phyloP scores from a whole-genome alignment of 2,797 vertebrate genomes.

The Sciaenops ocellatus region DNA sequence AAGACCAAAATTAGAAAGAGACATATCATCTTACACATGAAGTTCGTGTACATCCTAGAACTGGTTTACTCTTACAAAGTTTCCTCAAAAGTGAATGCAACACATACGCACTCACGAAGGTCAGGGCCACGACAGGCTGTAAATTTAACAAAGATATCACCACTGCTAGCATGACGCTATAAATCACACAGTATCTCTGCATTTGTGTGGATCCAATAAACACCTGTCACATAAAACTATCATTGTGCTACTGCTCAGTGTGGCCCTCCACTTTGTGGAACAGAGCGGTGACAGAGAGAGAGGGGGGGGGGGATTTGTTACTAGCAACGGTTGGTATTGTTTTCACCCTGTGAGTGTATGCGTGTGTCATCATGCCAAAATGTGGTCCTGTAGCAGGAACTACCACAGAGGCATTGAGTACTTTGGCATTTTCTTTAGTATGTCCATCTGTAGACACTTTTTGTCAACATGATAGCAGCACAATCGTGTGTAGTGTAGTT shows the following conservation, averaged over 20 bases:
- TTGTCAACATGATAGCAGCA: too few relatives aligned
- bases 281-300: not conserved
- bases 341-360: too few relatives aligned
- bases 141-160: slow-evolving; percentile 42
- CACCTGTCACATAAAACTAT: slow-evolving; percentile 66
- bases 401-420: too few relatives aligned
- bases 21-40: not conserved
- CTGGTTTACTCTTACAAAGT: not conserved
- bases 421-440: too few relatives aligned
- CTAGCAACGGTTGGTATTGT: too few relatives aligned
- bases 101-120: slow-evolving; percentile 5
- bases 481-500: too few relatives aligned
- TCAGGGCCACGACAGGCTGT: slow-evolving; percentile 31
- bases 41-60: not conserved
- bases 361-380: too few relatives aligned
- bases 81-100: slow-evolving; percentile 16
- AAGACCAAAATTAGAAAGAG: slow-evolving; percentile 13
- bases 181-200: slow-evolving; percentile 41
- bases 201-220: slow-evolving; percentile 39
- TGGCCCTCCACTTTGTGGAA: slow-evolving; percentile 60
- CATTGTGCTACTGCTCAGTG: slow-evolving; percentile 21
- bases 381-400: too few relatives aligned
- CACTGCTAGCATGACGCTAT: not conserved
- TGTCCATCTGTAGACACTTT: too few relatives aligned
- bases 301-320: not conserved